Base-by-base conservation (phyloP, 2,888 invertebrate species). In the Proisotoma minuta region DNA sequence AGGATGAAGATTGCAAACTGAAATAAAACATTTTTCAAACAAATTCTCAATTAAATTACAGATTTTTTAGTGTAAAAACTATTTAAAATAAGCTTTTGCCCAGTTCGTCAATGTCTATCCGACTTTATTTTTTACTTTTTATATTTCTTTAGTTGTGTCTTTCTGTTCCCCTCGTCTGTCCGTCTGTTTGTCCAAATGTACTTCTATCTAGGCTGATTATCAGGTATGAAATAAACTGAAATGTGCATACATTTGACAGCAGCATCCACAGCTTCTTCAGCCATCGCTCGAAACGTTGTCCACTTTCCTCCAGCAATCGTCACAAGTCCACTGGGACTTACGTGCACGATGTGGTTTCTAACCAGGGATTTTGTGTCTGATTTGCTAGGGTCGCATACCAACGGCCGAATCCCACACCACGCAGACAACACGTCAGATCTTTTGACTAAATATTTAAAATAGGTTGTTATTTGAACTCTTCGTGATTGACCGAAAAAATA, bases 271-370 rank as follows among this genome's bases (percentile, higher is more conserved):
- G 99, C 91, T 78, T 99, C 97, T 68, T 90, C 84, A 3, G 99
- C 98, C 99, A 99, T 99, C 27, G 92, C 83, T 68, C 99, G 82
- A 79, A 97, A 99, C 0, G 99, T 99, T 43, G 99, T 99, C 99
- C 99, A 99, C 80, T 99, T 99, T 65, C 99, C 99, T 66, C 98
- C 99, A 53, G 99, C 99, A 77, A 99, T 96, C 59, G 99, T 99
- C 62, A 99, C 85, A 8, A 56, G 26, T 60, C 23, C 60, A 47
- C 18, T 57, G 50, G 56, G 56, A 62, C 93, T 91, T 12, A 97
- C 91, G 78, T 99, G 97, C 56, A 99, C 95, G 75, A 99, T 94
- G 80, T 99, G 99, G 81, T 99, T 99, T 66, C 99, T 84, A 8
- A 99, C 99, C 65, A 99, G 82, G 0, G 96, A 95, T 80, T 98